phyloP scores from a whole-genome alignment of 2,797 vertebrate species.

The Ambastaia sidthimunki region DNA sequence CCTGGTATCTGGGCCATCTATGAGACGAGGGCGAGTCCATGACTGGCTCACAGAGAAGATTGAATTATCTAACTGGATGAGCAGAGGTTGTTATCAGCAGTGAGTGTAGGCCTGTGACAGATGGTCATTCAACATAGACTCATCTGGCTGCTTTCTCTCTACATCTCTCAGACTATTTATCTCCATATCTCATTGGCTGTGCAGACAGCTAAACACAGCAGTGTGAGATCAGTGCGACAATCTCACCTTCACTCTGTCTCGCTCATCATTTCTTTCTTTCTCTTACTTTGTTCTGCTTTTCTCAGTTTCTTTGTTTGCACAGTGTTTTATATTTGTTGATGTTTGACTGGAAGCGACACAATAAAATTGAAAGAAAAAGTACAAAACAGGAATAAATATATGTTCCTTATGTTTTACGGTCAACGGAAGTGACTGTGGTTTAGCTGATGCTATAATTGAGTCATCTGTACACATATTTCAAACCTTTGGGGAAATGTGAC shows the following conservation, averaged over 20 bases:
- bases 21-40: slow-evolving; percentile 27
- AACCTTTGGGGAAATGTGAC: too few relatives aligned
- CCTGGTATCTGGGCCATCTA: slow-evolving; percentile 13
- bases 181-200: slow-evolving; percentile 34
- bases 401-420: too few relatives aligned
- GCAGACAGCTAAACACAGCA: slow-evolving; percentile 14
- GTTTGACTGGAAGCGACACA: too few relatives aligned
- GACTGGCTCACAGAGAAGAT: slow-evolving; percentile 29
- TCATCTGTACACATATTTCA: too few relatives aligned
- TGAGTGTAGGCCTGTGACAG: slow-evolving; percentile 37
- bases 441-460: too few relatives aligned
- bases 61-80: slow-evolving; percentile 51
- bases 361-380: too few relatives aligned
- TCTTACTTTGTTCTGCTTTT: background rate
- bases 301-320: background rate
- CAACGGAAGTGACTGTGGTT: too few relatives aligned
- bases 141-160: slow-evolving; percentile 32
- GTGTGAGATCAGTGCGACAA: slow-evolving; percentile 18
- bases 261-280: background rate
- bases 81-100: slow-evolving; percentile 45
- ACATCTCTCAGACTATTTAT: slow-evolving; percentile 16
- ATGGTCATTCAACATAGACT: slow-evolving; percentile 37
- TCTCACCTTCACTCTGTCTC: background rate
- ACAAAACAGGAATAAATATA: too few relatives aligned
- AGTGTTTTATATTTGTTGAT: background rate